Evolutionary conservation across 2,888 invertebrate species (phyloP).

Genomic region (Leucozona laternaria): DNA sequence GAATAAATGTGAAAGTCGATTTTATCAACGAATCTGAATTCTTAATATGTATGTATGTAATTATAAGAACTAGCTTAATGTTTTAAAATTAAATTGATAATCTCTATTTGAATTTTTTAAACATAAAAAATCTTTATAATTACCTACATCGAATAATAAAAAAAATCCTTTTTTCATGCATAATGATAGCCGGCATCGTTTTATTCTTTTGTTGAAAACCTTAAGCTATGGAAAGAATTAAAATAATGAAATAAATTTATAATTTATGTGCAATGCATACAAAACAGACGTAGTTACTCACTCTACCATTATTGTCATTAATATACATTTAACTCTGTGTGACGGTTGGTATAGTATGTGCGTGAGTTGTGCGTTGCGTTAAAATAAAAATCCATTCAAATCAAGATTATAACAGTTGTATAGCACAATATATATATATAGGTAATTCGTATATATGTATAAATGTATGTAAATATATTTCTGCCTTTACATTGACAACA

Average conservation of each 20-base stretch:
- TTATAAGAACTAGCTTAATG: too few species aligned
- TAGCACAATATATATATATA: background rate
- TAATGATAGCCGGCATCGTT: background rate
- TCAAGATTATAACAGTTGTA: background rate
- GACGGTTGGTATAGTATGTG: background rate
- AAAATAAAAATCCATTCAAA: constrained; percentile 4
- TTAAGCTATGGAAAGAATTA: constrained; percentile 3
- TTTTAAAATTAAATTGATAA: too few species aligned
- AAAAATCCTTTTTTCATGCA: background rate
- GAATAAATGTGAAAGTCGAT: too few species aligned
- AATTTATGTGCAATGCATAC: constrained; percentile 14
- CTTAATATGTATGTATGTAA: too few species aligned
- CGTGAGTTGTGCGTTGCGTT: background rate
- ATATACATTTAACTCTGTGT: background rate
- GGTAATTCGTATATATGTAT: background rate
- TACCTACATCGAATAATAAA: background rate
- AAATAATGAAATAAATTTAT: constrained; percentile 27
- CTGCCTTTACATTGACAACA: constrained; percentile 13
- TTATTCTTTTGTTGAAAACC: background rate
- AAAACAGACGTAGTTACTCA: background rate
- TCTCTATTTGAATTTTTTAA: too few species aligned
- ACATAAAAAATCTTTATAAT: background rate
- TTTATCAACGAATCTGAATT: too few species aligned
- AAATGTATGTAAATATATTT: background rate
- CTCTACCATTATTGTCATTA: background rate